These are phyloP conservation scores for Neolamprologus multifasciatus DNA, from an alignment of 2,797 vertebrate genomes.

Conservation along the genomic window DNA sequence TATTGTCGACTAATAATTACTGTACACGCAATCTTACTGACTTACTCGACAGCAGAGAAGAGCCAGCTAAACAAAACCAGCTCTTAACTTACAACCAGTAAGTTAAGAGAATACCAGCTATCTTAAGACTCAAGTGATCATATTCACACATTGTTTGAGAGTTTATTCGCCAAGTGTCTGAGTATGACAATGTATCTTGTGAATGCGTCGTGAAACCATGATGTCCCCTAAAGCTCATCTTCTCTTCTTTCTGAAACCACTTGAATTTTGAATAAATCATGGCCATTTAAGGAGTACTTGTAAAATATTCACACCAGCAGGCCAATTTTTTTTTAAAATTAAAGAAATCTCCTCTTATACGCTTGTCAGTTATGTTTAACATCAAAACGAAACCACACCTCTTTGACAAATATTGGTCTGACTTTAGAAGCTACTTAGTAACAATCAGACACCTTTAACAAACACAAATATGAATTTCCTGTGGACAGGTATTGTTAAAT, in stretches of 20 bases:
- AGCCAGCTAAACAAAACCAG: not conserved
- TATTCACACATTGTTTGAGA: not conserved
- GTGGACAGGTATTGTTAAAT: not conserved
- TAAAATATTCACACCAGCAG: not conserved
- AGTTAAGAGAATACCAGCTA: not conserved
- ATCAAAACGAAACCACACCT: not conserved
- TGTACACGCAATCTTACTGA: not conserved
- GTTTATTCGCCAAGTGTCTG: not conserved
- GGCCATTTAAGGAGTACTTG: not conserved
- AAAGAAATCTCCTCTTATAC: not conserved
- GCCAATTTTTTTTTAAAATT: not conserved
- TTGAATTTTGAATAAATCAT: fast-evolving
- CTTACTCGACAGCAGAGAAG: not conserved
- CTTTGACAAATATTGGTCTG: not conserved
- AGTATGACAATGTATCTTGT: not conserved
- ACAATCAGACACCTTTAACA: not conserved
- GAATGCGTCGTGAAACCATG: fast-evolving
- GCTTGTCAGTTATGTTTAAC: not conserved
- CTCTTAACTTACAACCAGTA: not conserved
- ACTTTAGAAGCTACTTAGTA: not conserved
- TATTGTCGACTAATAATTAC: not conserved
- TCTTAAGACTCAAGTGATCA: not conserved
- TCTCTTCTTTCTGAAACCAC: not conserved
- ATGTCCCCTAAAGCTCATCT: not conserved
- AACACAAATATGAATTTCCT: not conserved